Conservation (phyloP, 2,888 invertebrate species). For the Tachystola acroxantha region DNA sequence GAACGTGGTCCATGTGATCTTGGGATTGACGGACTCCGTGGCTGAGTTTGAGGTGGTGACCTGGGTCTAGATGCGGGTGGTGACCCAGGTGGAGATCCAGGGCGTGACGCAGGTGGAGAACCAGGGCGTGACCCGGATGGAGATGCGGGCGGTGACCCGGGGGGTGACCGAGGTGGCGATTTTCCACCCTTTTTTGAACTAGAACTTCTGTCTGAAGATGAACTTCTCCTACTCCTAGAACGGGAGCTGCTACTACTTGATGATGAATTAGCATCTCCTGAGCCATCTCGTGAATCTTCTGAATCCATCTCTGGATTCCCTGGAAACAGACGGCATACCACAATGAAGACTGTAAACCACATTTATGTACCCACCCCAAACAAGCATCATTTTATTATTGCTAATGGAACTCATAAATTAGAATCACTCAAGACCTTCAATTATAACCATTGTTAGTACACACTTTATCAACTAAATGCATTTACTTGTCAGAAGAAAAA, state of each 20-base stretch:
- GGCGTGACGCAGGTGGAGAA: constrained; percentile 41
- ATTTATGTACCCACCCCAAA: constrained; percentile 28
- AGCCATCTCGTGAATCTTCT: constrained; percentile 78
- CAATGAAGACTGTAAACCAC: constrained; percentile 23
- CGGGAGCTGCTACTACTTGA: constrained; percentile 72
- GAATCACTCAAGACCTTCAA: not conserved
- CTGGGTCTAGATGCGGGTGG: constrained; percentile 22
- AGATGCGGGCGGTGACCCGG: constrained; percentile 32
- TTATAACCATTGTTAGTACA: constrained; percentile 19
- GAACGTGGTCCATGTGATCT: constrained; percentile 37
- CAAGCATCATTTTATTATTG: constrained; percentile 33
- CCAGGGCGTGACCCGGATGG: constrained; percentile 33
- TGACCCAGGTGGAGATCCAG: constrained; percentile 40
- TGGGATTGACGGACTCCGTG: constrained; percentile 24
- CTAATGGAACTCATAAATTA: constrained; percentile 7
- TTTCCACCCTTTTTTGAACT: constrained; percentile 58
- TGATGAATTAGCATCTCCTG: constrained; percentile 57
- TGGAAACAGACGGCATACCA: constrained; percentile 44
- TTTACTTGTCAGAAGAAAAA: too few relatives aligned
- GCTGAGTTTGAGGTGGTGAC: constrained; percentile 39
- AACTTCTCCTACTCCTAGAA: constrained; percentile 62
- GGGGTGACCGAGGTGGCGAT: constrained; percentile 42
- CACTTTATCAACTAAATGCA: constrained; percentile 3
- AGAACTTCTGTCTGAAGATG: constrained; percentile 58
- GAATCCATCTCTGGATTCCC: constrained; percentile 80